These are phyloP conservation scores for Anthoptus insignis DNA, from an alignment of 2,888 invertebrate genomes.

Conservation along the genomic window DNA sequence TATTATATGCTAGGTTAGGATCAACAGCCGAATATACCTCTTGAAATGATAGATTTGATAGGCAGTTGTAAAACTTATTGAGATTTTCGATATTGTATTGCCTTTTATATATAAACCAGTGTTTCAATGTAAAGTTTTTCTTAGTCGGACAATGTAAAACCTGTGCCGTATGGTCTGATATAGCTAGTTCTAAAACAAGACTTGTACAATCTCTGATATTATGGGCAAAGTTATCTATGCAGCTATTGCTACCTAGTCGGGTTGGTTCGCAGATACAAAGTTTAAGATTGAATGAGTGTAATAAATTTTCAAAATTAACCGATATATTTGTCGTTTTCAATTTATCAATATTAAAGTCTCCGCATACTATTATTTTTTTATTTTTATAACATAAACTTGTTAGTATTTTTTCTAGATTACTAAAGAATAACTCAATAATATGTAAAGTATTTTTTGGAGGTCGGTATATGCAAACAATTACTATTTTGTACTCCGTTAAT, in stretches of 20 bases:
- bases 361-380: not conserved
- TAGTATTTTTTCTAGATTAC: not conserved
- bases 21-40: not conserved
- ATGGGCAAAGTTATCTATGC: constrained; percentile 1
- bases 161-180: no score
- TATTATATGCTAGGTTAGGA: not conserved
- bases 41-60: not conserved
- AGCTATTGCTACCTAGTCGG: not conserved
- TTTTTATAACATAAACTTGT: not conserved
- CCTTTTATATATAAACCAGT: no score
- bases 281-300: not conserved
- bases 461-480: not conserved
- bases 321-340: not conserved
- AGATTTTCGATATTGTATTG: not conserved
- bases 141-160: no score
- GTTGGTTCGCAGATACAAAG: not conserved
- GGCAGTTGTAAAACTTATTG: not conserved
- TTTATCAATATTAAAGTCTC: not conserved
- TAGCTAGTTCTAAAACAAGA: no score
- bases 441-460: not conserved
- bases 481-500: not conserved
- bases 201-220: no score
- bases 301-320: not conserved
- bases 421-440: no score
- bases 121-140: no score